Base-by-base conservation (phyloP, 2,888 invertebrate genomes). In the Microplitis deprimator region DNA sequence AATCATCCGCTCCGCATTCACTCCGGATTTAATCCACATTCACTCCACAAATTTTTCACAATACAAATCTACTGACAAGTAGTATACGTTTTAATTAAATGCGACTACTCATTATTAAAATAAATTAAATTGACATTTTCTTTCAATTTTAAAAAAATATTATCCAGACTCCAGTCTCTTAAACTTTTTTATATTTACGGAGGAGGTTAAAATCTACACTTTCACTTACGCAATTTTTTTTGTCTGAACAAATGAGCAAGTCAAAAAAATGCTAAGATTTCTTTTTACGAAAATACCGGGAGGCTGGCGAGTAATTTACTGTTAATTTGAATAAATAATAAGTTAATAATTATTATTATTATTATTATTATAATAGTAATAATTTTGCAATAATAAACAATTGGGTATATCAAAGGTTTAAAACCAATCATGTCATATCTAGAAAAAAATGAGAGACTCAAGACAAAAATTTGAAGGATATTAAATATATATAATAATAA, bases 401-500 rank as follows among this genome's bases (percentile, higher is more conserved):
- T 50, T 50, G 50, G 50, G 50, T 50, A 50, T 50, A 50, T 50
- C 50, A 50, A 50, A 50, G 50, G 50, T 50, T 50, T 50, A 50
- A 50, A 50, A 50, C 50, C 13, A 50, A 8, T 50, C 8, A 13
- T 10, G 50, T 50, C 50, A 50, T 50, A 50, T 50, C 50, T 50
- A 50, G 50, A 50, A 50, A 50, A 50, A 50, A 50, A 50, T 50
- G 67, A 20, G 38, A 67, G 67, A 38, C 39, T 20, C n/a, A 67
- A 38, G 39, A 67, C n/a, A 38, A 67, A 50, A 50, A 50, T 29
- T 50, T 13, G 50, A 50, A 5, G 50, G 50, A 50, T 50, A 50
- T 50, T 50, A 50, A 50, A 50, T 50, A 38, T 67, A 20, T 38
- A 29, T 20, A 67, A 62, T 62, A 62, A 17, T 62, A 17, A 62